Evolutionary conservation across 2,888 invertebrate genomes (phyloP).

Genomic region (Lacanobia wlatinum): DNA sequence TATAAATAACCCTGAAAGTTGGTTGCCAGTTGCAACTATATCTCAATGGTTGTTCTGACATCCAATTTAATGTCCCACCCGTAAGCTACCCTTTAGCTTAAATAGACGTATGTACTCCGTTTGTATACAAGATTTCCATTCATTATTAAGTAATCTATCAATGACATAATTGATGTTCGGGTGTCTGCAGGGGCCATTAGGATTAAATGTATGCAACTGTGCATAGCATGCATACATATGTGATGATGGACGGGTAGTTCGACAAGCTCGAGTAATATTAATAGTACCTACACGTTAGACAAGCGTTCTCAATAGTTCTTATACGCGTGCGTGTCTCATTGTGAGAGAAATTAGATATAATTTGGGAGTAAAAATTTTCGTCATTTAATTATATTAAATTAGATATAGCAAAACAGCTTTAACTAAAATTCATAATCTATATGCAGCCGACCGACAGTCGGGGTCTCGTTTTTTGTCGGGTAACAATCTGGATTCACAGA

Average conservation of each 20-base stretch:
- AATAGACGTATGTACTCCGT: background rate
- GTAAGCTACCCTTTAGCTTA: background rate
- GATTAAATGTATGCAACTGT: slow-evolving; percentile 24
- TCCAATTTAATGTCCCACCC: slow-evolving; percentile 2
- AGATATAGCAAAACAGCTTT: background rate
- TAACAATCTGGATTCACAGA: background rate
- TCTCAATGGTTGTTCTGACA: background rate
- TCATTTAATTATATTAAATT: background rate
- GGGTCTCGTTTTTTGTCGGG: background rate
- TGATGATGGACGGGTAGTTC: slow-evolving; percentile 7
- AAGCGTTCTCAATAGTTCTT: too few species aligned
- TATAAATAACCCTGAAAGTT: too few species aligned
- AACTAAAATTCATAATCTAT: background rate
- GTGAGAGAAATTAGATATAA: background rate
- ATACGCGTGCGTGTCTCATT: background rate
- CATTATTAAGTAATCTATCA: slow-evolving; percentile 45
- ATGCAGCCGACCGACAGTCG: background rate
- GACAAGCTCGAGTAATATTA: background rate
- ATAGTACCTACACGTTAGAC: background rate
- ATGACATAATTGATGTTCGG: slow-evolving; percentile 34
- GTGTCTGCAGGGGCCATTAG: slow-evolving; percentile 33
- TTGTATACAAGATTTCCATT: slow-evolving; percentile 36
- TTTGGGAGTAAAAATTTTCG: background rate
- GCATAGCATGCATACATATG: background rate
- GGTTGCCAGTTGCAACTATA: too few species aligned